Evolutionary conservation across 2,113 vertebrate genomes (phyloP).

Genomic region (Galbula dea): DNA sequence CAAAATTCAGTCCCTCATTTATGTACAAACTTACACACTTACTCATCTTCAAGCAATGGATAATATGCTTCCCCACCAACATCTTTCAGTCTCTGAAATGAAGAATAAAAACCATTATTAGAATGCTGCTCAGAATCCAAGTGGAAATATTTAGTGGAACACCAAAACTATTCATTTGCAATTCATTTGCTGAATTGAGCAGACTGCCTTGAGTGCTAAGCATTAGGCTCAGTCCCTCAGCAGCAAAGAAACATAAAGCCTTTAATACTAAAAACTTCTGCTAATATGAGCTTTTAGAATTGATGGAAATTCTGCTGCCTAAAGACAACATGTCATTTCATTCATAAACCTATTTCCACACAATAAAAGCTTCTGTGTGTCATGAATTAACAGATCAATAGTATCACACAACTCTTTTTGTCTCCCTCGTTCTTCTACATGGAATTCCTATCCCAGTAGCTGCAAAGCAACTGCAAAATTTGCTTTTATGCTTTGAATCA

Average conservation of each 20-base stretch:
- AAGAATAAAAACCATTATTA: background rate
- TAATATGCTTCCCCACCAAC: slow-evolving; percentile 95
- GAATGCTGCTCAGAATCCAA: background rate
- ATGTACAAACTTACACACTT: slow-evolving; percentile 60
- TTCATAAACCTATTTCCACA: background rate
- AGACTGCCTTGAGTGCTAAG: background rate
- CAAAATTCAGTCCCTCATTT: background rate
- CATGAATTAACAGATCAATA: background rate
- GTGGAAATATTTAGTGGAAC: background rate
- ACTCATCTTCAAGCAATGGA: slow-evolving; percentile 96
- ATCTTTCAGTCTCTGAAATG: slow-evolving; percentile 89
- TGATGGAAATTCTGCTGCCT: background rate
- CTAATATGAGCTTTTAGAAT: background rate
- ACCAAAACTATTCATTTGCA: background rate
- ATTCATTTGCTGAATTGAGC: background rate
- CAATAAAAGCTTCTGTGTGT: background rate
- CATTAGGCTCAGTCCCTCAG: background rate
- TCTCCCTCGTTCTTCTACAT: background rate
- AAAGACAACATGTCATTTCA: background rate
- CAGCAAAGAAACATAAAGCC: background rate
- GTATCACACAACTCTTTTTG: background rate
- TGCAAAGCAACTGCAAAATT: background rate
- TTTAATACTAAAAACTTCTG: background rate
- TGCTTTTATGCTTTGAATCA: background rate
- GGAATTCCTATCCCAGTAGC: background rate